These are phyloP conservation scores for Drosophila prolongata DNA, from an alignment of 2,888 invertebrate species.

Conservation along the genomic window DNA sequence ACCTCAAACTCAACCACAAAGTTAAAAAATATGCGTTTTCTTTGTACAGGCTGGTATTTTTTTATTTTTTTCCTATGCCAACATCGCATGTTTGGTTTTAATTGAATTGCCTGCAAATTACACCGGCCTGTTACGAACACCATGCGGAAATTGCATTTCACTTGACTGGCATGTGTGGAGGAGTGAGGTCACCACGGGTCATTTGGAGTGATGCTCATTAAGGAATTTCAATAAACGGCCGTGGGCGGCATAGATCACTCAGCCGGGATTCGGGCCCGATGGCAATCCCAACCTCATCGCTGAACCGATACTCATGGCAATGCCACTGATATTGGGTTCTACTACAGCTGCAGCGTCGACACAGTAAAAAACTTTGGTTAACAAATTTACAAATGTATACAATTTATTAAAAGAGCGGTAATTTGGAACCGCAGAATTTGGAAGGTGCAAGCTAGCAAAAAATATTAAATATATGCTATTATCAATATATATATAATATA, in stretches of 20 bases:
- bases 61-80: background rate
- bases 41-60: background rate
- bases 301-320: slow-evolving; percentile 15
- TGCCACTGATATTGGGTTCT: slow-evolving; percentile 48
- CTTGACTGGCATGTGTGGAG: slow-evolving; percentile 36
- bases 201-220: slow-evolving; percentile 62
- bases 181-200: slow-evolving; percentile 21
- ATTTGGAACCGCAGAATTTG: too few relatives aligned
- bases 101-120: slow-evolving; percentile 68
- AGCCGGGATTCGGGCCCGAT: slow-evolving; percentile 21
- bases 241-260: slow-evolving; percentile 62
- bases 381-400: too few relatives aligned
- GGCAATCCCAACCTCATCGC: slow-evolving; percentile 16
- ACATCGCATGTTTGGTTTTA: slow-evolving; percentile 38
- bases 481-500: too few relatives aligned
- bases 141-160: slow-evolving; percentile 66
- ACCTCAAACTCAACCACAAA: background rate
- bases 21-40: background rate
- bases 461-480: too few relatives aligned
- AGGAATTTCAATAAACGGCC: slow-evolving; percentile 73
- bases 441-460: too few relatives aligned
- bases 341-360: background rate
- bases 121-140: slow-evolving; percentile 20
- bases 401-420: too few relatives aligned
- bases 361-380: background rate